phyloP scores from a whole-genome alignment of 2,797 vertebrate species.

The Lagocephalus sceleratus region DNA sequence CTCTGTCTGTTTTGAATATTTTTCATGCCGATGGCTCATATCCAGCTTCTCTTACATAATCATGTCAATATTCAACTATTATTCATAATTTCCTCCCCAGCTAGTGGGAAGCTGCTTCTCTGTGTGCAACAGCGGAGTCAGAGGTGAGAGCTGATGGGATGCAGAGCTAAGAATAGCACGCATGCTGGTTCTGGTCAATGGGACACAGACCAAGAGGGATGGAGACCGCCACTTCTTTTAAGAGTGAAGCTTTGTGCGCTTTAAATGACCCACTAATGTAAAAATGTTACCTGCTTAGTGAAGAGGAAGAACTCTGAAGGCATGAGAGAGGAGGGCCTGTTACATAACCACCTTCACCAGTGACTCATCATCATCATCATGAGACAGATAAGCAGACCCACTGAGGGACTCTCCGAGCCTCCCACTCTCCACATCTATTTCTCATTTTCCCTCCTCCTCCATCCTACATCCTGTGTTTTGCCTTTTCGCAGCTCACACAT shows the following conservation, averaged over 20 bases:
- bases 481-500: constrained; percentile 31
- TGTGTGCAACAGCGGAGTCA: constrained; percentile 31
- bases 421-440: constrained; percentile 56
- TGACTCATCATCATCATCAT: constrained; percentile 77
- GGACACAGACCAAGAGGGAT: constrained; percentile 37
- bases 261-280: constrained; percentile 62
- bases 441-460: constrained; percentile 43
- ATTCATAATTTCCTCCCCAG: constrained; percentile 43
- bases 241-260: constrained; percentile 10
- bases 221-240: constrained; percentile 25
- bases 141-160: constrained; percentile 47
- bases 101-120: constrained; percentile 44
- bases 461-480: constrained; percentile 38
- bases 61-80: constrained; percentile 36
- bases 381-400: constrained; percentile 64
- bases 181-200: constrained; percentile 18
- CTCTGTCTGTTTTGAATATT: not conserved
- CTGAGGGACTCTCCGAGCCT: constrained; percentile 61
- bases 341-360: constrained; percentile 75
- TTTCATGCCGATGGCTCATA: constrained; percentile 20
- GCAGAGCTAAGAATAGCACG: constrained; percentile 44
- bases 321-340: constrained; percentile 63
- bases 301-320: constrained; percentile 73
- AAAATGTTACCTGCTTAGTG: constrained; percentile 71
- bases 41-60: constrained; percentile 47